Evolutionary conservation across 2,888 invertebrate genomes (phyloP).

Genomic region (Perizoma affinitatum): DNA sequence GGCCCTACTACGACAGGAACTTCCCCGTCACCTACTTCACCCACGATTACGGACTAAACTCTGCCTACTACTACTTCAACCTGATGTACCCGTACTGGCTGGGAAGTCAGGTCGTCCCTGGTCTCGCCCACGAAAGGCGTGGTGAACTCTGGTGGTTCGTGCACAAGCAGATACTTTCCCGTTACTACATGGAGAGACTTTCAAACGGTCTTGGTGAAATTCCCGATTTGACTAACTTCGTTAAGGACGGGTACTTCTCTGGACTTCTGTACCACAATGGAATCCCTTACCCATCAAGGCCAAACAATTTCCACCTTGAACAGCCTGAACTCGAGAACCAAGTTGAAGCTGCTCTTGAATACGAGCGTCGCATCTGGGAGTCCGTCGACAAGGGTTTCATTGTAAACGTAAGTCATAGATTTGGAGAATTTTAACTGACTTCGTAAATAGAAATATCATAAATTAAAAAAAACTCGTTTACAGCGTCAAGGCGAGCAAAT

Average conservation of each 20-base stretch:
- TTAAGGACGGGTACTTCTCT: constrained; percentile 86
- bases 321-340: constrained; percentile 71
- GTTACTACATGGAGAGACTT: constrained; percentile 90
- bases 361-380: constrained; percentile 83
- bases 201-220: constrained; percentile 88
- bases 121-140: constrained; percentile 81
- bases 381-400: constrained; percentile 85
- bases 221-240: constrained; percentile 79
- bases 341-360: constrained; percentile 71
- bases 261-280: constrained; percentile 87
- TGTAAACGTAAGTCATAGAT: constrained; percentile 60
- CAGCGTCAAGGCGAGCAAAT: constrained; percentile 80
- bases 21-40: constrained; percentile 87
- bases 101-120: constrained; percentile 77
- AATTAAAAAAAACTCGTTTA: constrained; percentile 12
- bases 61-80: constrained; percentile 86
- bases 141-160: constrained; percentile 85
- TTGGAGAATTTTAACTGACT: neutral
- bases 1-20: constrained; percentile 82
- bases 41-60: constrained; percentile 88
- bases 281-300: constrained; percentile 86
- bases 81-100: constrained; percentile 87
- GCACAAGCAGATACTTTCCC: constrained; percentile 87
- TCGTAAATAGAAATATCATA: neutral
- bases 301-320: constrained; percentile 80